phyloP scores from a whole-genome alignment of 2,797 vertebrate species.

The Diceros bicornis region DNA sequence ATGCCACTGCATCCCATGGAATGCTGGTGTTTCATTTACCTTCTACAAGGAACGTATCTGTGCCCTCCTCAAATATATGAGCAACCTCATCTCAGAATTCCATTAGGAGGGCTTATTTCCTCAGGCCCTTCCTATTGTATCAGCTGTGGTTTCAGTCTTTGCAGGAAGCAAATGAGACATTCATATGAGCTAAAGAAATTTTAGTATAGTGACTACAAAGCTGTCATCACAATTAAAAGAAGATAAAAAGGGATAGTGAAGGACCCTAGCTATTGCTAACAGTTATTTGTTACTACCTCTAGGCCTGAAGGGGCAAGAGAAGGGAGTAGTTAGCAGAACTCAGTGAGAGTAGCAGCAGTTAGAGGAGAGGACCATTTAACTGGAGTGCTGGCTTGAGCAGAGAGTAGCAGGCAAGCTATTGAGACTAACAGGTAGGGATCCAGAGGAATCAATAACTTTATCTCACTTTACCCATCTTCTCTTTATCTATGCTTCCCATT shows the following conservation, averaged over 20 bases:
- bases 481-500: neutral
- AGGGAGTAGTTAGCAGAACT: neutral
- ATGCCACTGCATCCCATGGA: neutral
- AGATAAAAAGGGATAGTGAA: neutral
- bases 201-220: neutral
- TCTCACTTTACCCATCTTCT: neutral
- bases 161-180: neutral
- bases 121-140: neutral
- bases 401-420: neutral
- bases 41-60: neutral
- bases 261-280: neutral
- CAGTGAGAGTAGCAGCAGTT: neutral
- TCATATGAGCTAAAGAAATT: neutral
- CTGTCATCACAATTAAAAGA: neutral
- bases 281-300: neutral
- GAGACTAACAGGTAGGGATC: neutral
- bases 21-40: neutral
- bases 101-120: neutral
- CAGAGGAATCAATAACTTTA: neutral
- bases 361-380: neutral
- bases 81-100: neutral
- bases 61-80: neutral
- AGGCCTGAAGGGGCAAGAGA: neutral
- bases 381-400: neutral
- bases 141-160: neutral